Evolutionary conservation across 1,140 invertebrate species (phyloP).

Genomic region (Drosophila miranda): DNA sequence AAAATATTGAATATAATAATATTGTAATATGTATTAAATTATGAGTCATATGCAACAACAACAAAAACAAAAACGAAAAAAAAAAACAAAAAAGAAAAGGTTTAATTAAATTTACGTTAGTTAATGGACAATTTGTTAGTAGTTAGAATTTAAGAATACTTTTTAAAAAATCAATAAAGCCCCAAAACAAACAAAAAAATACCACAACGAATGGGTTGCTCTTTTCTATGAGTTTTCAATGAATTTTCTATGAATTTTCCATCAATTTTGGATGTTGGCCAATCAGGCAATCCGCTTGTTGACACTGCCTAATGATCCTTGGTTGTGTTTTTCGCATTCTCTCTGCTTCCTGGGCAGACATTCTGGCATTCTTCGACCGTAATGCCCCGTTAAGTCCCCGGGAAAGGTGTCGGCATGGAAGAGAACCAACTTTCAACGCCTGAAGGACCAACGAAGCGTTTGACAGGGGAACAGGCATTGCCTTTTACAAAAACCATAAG

Average conservation of each 20-base stretch:
- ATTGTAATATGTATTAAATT: conserved; percentile 65
- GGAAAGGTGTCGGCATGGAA: conserved; percentile 47
- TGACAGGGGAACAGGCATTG: conserved; percentile 73
- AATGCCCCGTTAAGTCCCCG: conserved; percentile 44
- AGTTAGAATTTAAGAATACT: conserved; percentile 73
- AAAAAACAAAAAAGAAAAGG: conserved; percentile 26
- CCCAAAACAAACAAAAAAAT: conserved; percentile 41
- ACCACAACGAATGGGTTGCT: conserved; percentile 11
- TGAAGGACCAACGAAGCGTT: conserved; percentile 57
- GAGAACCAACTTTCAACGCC: conserved; percentile 42
- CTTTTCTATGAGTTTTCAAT: no score
- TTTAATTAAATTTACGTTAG: conserved; percentile 77
- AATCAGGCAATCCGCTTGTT: conserved; percentile 34
- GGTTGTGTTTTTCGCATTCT: conserved; percentile 5
- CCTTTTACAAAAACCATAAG: conserved; percentile 45
- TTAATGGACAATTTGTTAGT: conserved; percentile 80
- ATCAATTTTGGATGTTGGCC: conserved; percentile 23
- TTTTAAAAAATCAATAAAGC: conserved; percentile 78
- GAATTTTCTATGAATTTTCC: neutral
- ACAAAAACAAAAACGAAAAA: conserved; percentile 6
- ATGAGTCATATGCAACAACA: conserved; percentile 26
- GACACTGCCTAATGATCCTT: conserved; percentile 61
- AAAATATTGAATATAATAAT: conserved; percentile 47
- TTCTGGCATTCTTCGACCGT: conserved; percentile 22
- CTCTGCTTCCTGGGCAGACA: conserved; percentile 41